Percentiles rank a stretch among this genome's conserved stretches.
These are phyloP conservation scores for Drosophila rellima DNA, from an alignment of 2,888 invertebrate species.

Conservation along the genomic window DNA sequence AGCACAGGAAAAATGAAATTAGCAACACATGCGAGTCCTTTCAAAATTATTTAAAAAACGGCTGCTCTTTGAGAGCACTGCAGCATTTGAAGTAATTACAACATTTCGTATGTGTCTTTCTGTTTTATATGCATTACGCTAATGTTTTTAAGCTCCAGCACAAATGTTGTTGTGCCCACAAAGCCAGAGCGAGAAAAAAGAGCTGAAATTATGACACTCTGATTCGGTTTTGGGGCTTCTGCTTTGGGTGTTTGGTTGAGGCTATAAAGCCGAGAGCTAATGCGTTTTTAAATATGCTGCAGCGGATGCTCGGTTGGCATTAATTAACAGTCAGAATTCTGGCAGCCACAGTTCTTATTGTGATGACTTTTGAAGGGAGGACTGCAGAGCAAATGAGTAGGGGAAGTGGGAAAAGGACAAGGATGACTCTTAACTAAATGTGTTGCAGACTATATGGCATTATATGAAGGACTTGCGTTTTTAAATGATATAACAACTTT, in stretches of 20 bases:
- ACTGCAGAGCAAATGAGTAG: too few species aligned
- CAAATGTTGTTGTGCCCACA: slow-evolving; percentile 39
- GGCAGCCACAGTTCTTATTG: slow-evolving; percentile 31
- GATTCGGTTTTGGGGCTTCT: slow-evolving; percentile 25
- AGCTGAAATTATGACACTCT: slow-evolving; percentile 50
- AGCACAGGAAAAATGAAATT: slow-evolving; percentile 57
- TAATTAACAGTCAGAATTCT: slow-evolving; percentile 66
- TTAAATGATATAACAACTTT: background rate
- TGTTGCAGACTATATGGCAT: background rate
- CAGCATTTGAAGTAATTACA: slow-evolving; percentile 70
- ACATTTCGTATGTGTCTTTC: slow-evolving; percentile 44
- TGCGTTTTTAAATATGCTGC: slow-evolving; percentile 80
- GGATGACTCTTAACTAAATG: slow-evolving; percentile 10
- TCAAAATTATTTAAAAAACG: slow-evolving; percentile 21
- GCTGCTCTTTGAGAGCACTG: slow-evolving; percentile 8
- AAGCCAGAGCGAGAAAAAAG: slow-evolving; percentile 1
- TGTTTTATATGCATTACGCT: slow-evolving; percentile 44
- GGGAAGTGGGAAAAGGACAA: background rate
- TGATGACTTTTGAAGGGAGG: slow-evolving; percentile 4
- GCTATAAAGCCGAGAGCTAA: slow-evolving; percentile 58
- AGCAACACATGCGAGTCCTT: slow-evolving; percentile 71
- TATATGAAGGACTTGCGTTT: background rate
- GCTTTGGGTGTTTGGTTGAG: slow-evolving; percentile 37
- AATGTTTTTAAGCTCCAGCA: slow-evolving; percentile 46
- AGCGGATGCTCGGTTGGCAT: slow-evolving; percentile 64